These are phyloP conservation scores for Cephus cinctus DNA, from an alignment of 1,140 invertebrate genomes.

Conservation along the genomic window DNA sequence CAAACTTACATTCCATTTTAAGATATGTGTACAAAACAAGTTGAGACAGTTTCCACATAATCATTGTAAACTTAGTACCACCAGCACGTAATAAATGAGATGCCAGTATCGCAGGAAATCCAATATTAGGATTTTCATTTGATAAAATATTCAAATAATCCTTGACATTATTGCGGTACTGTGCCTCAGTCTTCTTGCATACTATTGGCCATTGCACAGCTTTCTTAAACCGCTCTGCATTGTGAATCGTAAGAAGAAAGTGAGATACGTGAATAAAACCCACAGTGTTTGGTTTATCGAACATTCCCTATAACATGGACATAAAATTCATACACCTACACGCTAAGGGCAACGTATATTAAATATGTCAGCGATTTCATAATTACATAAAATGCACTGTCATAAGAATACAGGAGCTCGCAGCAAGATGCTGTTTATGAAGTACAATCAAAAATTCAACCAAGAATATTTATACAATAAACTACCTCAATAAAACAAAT, in stretches of 20 bases:
- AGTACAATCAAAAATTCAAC: slow-evolving; percentile 1
- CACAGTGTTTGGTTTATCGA: slow-evolving; percentile 54
- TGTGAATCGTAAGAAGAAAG: slow-evolving; percentile 51
- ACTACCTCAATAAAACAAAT: neutral
- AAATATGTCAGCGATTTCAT: too few species aligned
- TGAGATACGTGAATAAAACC: slow-evolving; percentile 55
- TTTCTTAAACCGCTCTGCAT: slow-evolving; percentile 48
- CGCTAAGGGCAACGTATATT: too few species aligned
- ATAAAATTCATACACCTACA: too few species aligned
- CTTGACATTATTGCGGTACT: slow-evolving; percentile 46
- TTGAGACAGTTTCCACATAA: slow-evolving; percentile 44
- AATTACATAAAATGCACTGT: slow-evolving; percentile 3
- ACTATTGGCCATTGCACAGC: slow-evolving; percentile 54
- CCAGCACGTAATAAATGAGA: slow-evolving; percentile 37
- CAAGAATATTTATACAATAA: slow-evolving; percentile 4
- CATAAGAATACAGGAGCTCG: neutral
- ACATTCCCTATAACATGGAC: slow-evolving; percentile 56
- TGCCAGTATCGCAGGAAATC: slow-evolving; percentile 33
- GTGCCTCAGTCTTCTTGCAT: slow-evolving; percentile 53
- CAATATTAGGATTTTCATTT: slow-evolving; percentile 36
- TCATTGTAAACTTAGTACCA: slow-evolving; percentile 36
- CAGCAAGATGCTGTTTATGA: slow-evolving; percentile 4
- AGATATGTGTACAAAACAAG: slow-evolving; percentile 31
- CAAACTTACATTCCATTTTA: slow-evolving; percentile 21
- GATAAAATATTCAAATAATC: slow-evolving; percentile 33